Base-by-base conservation (phyloP, 2,888 invertebrate species). In the Leucophenga maculata region DNA sequence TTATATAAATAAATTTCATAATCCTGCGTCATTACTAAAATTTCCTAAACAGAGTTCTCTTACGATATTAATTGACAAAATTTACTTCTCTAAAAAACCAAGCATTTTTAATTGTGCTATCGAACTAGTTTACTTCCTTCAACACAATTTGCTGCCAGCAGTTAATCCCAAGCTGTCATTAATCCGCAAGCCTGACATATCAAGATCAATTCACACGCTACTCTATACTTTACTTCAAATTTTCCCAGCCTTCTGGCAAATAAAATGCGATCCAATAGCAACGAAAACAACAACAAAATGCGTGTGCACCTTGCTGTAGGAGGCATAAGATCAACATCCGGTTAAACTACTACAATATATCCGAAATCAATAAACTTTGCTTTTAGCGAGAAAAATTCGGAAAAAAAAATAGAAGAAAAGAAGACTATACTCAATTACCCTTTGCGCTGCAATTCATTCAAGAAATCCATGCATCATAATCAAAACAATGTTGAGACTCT, bases 281-380 rank as follows among this genome's bases (percentile, higher is more conserved):
- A 18, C 14, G 1, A 50, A n/a, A 50, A 50, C 14, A 50, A 50
- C 50, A 46, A 50, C 50, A 3, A 31, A 6, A 32, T 6, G 59
- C 59, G 13, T 18, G 13, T 20, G 46, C 73, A 74, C 72, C 72
- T 65, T 57, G 65, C 57, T 32, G 32, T 22, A 65, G 16, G n/a
- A 72, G 39, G 46, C 74, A 70, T 71, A 74, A 74, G 69, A 75
- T 79, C 78, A 81, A 81, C 82, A 81, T 81, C 81, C 81, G 82
- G 81, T 73, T 77, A 55, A 73, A 75, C 76, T 75, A 75, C 77
- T 80, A 2, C 4, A 39, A 59, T 59, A 59, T 59, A 46, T 82
- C 82, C 78, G 77, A 79, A 80, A 81, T 80, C 82, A 80, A 80
- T 82, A 80, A 81, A 81, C 79, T 81, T 78, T 75, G 78, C 69